Base-by-base conservation (phyloP, 2,888 invertebrate species). In the Blera fallax region DNA sequence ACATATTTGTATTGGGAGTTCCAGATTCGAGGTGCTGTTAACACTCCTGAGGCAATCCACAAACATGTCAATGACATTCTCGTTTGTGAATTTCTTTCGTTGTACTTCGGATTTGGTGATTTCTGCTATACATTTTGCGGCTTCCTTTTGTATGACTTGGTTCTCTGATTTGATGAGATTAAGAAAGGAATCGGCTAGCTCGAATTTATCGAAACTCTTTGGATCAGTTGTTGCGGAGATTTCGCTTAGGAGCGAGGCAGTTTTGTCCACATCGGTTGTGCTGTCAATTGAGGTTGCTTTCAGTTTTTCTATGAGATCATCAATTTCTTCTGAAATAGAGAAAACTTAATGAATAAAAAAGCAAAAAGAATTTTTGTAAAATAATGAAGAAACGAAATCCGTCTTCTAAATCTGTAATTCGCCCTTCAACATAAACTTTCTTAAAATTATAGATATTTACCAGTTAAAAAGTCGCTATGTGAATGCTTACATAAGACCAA, bases 61-160 rank as follows among this genome's bases (percentile, higher is more conserved):
- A 87, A 96, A 93, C 58, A 93, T 93, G 74, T 93, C 92, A 65
- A 95, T 94, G 34, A 95, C 92, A 50, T 94, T 93, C 87, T 92
- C 92, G 87, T 93, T 93, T 58, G 96, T 95, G 89, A 96, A 96
- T 79, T 93, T 94, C 89, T 94, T 94, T 74, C 97, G 94, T 89
- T 96, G 96, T 45, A 93, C 93, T 89, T 96, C 96, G 89, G 94
- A 94, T 93, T 97, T 97, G 10, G 96, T 96, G 32, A 97, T 93
- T 92, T 97, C 97, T 0, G 97, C 97, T 81, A 96, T 94, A 24
- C 95, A 94, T 92, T 96, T 95, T 14, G 95, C 94, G 21, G 94
- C 94, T 83, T 94, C 91, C 79, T 93, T 91, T 62, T 94, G 92
- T 32, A 95, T 93, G 79, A 93, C 93, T 10, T 88, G 88, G 45